Base-by-base conservation (phyloP, 2,888 invertebrate genomes). In the Rotaria sp. region DNA sequence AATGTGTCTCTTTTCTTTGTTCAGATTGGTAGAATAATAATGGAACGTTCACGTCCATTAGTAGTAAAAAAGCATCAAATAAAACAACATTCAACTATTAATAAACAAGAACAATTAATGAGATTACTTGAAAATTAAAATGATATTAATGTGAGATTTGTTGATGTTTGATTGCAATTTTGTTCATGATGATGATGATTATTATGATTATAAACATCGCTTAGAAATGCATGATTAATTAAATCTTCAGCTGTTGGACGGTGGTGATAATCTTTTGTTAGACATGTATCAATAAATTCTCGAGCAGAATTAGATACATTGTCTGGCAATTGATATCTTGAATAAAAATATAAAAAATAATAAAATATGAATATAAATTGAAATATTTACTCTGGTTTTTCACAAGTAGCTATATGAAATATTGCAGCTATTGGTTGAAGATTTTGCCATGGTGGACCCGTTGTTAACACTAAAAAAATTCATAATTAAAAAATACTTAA, bases 261-360 rank as follows among this genome's bases (percentile, higher is more conserved):
- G n/a, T 85, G 85, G 45, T 85, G 67, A 52, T 67, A 48, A 74
- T 45, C 85, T 59, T 85, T 59, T 48, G 85, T 85, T 21, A 85
- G 35, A 57, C 85, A 85, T n/a, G 57, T 38, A 57, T 85, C 85
- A 13, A 85, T 52, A 59, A 85, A 85, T 26, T 85, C 50, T 30
- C 35, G 35, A n/a, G 85, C 85, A 57, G 13, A 45, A 18, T 0
- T 48, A 24, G 85, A 67, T 45, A 57, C 41, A 30, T 30, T 74
- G n/a, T n/a, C 48, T 10, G 85, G 85, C n/a, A 85, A n/a, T n/a
- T 48, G 15, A 35, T 85, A 85, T 30, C 74, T 74, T 2, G 35
- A 45, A 52, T 24, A 21, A n/a, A n/a, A 26, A 15, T 4, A 26
- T 26, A 45, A n/a, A n/a, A 41, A 24, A 15, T n/a, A 15, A 18